Evolutionary conservation across 2,888 invertebrate species (phyloP).

Genomic region (Prosopocoilus inquinatus): DNA sequence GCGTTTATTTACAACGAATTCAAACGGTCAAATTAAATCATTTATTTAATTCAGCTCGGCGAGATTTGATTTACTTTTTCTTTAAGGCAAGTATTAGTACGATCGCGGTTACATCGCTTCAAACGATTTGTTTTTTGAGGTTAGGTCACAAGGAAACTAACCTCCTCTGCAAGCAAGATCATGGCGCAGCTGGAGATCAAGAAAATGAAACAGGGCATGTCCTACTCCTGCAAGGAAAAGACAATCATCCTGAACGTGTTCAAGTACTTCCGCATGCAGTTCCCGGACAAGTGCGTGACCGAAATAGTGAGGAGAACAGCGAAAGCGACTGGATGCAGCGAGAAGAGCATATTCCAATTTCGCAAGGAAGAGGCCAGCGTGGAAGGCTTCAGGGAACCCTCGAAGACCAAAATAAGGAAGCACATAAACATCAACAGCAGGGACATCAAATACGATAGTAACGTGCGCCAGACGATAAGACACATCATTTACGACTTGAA

Average conservation of each 20-base stretch:
- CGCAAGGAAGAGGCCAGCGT: constrained; percentile 48
- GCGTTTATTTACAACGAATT: no score
- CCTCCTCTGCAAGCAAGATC: neutral
- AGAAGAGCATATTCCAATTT: constrained; percentile 49
- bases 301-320: constrained; percentile 45
- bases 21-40: no score
- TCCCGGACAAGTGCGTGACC: constrained; percentile 45
- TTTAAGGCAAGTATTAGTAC: no score
- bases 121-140: neutral
- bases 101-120: no score
- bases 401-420: constrained; percentile 46
- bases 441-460: constrained; percentile 46
- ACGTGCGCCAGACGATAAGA: constrained; percentile 43
- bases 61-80: no score
- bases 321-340: constrained; percentile 49
- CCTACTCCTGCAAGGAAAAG: constrained; percentile 48
- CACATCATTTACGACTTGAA: constrained; percentile 46
- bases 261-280: constrained; percentile 44
- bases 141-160: neutral
- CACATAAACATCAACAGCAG: constrained; percentile 48
- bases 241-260: constrained; percentile 49
- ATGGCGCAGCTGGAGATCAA: constrained; percentile 38
- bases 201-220: constrained; percentile 51
- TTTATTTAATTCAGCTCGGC: no score
- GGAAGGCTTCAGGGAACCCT: constrained; percentile 47